Base-by-base conservation (phyloP, 2,113 vertebrate species). In the Leptobrachium ailaonicum region DNA sequence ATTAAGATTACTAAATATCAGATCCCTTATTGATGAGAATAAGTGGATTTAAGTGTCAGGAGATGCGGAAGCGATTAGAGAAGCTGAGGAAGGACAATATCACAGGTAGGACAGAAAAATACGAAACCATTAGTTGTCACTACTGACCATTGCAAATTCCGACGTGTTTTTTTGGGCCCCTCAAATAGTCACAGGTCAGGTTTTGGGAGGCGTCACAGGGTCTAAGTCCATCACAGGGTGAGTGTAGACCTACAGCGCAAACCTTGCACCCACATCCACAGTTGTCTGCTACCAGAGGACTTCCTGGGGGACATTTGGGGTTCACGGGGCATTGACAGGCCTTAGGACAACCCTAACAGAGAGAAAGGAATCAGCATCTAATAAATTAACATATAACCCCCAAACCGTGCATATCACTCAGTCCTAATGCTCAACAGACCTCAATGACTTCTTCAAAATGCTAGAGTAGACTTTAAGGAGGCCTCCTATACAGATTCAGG, bases 101-200 rank as follows among this genome's bases (percentile, higher is more conserved):
- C n/a, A n/a, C n/a, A n/a, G n/a, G n/a, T n/a, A n/a, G n/a, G n/a
- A n/a, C n/a, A n/a, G n/a, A n/a, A 8, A 47, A 47, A 47, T 47
- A 4, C 8, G 8, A 4, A 4, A 47, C 3, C 45, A 47, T 47
- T 47, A 47, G 45, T 47, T 47, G 8, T 47, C 45, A 47, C 56
- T 3, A 75, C 64, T 3, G 12, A 80, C 79, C 79, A 12, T 74
- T 69, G 79, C 79, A 80, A 10, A 75, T 53, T 41, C 79, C 79
- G 9, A 11, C 50, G 3, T 70, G 9, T 0, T 12, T 5, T 8
- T 20, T 20, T 3, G 41, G 3, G n/a, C 73, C 72, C 32, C 2
- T 6, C 9, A 10, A 11, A 20, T 75, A 80, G 43, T 62, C 71
- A 56, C 79, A 80, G 12, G 43, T 68, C 41, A 80, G 41, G 40